Conservation (phyloP, 2,888 invertebrate species). For the Carpatolechia fugitivella region DNA sequence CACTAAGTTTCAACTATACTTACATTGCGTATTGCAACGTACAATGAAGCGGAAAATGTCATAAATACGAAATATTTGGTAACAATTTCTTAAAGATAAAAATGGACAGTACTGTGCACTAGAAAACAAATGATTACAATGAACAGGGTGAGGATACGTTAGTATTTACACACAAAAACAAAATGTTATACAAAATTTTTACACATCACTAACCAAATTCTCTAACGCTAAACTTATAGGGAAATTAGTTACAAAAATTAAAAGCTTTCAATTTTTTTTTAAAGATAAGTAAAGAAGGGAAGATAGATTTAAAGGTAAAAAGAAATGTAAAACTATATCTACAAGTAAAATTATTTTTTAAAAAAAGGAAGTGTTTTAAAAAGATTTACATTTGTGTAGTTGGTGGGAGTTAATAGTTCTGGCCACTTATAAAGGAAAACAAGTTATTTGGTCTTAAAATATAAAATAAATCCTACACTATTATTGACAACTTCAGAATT, state of each 20-base stretch:
- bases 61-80: slow-evolving; percentile 78
- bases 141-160: slow-evolving; percentile 41
- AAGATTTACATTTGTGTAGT: slow-evolving; percentile 68
- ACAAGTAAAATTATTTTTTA: slow-evolving; percentile 45
- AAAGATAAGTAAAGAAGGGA: slow-evolving; percentile 22
- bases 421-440: slow-evolving; percentile 55
- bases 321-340: slow-evolving; percentile 33
- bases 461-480: slow-evolving; percentile 25
- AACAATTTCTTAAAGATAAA: slow-evolving; percentile 70
- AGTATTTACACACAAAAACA: slow-evolving; percentile 58
- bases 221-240: slow-evolving; percentile 51
- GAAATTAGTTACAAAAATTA: slow-evolving; percentile 30
- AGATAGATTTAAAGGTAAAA: slow-evolving; percentile 32
- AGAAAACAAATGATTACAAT: slow-evolving; percentile 42
- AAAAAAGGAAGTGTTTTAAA: slow-evolving; percentile 47
- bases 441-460: slow-evolving; percentile 45
- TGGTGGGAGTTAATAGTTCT: slow-evolving; percentile 61
- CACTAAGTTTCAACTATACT: background rate
- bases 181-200: slow-evolving; percentile 33
- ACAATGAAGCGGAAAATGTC: slow-evolving; percentile 38
- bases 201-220: slow-evolving; percentile 61
- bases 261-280: background rate
- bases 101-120: slow-evolving; percentile 39
- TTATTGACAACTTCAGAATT: background rate
- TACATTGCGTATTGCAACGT: slow-evolving; percentile 22